A percentile compares a stretch with the other conserved stretches of the same genome.
phyloP scores from a whole-genome alignment of 2,113 vertebrate species.

The Oostethus manadensis region DNA sequence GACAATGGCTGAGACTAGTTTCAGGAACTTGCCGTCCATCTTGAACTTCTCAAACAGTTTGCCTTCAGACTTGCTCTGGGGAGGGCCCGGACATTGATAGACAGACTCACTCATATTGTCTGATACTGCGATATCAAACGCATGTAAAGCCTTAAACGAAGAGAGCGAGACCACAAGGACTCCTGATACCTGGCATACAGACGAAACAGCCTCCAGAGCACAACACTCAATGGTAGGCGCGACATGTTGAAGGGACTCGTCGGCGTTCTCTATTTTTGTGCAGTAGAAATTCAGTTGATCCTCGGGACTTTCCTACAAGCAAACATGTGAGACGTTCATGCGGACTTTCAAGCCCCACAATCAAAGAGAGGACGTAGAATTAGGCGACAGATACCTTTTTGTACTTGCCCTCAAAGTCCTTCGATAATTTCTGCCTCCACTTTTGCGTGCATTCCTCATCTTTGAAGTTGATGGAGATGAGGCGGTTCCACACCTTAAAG shows the following conservation, averaged over 20 bases:
- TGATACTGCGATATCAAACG: not conserved
- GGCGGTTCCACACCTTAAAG: conserved; percentile 75
- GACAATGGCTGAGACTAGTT: conserved; percentile 80
- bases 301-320: conserved; percentile 66
- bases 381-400: conserved; percentile 66
- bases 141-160: not conserved
- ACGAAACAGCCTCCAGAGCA: conserved; percentile 79
- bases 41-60: conserved; percentile 47
- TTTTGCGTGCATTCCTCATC: conserved; percentile 47
- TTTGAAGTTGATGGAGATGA: conserved; percentile 75
- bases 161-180: not conserved
- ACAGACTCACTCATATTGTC: not conserved
- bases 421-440: conserved; percentile 74
- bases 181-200: conserved; percentile 78
- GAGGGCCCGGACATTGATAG: not conserved
- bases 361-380: not conserved
- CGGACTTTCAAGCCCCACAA: no score
- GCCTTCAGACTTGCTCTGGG: conserved; percentile 65
- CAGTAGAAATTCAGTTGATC: conserved; percentile 77
- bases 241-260: conserved; percentile 44
- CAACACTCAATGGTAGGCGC: conserved; percentile 72
- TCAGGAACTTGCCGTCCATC: conserved; percentile 69
- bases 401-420: conserved; percentile 77
- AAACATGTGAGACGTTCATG: not conserved
- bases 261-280: conserved; percentile 8